Conservation (phyloP, 1,140 invertebrate genomes). For the Nasonia giraulti region DNA sequence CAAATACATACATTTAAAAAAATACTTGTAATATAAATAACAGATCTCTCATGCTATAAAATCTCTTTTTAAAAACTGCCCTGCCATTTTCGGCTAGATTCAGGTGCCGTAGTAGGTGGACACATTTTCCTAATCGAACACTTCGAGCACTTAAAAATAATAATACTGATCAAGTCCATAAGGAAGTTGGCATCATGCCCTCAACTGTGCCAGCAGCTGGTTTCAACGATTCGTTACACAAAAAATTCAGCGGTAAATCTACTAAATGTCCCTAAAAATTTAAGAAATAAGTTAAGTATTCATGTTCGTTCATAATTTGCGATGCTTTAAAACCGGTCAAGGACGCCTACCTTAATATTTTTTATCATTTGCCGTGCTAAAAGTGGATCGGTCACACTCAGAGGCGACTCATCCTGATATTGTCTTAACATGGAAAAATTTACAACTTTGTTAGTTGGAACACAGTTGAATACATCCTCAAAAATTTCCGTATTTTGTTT, state of each 20-base stretch:
- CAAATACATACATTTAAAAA: background rate
- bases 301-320: slow-evolving; percentile 4
- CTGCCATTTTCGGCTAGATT: background rate
- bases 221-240: slow-evolving; percentile 87
- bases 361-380: slow-evolving; percentile 82
- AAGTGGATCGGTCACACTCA: slow-evolving; percentile 82
- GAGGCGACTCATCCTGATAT: slow-evolving; percentile 80
- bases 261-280: slow-evolving; percentile 86
- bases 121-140: background rate
- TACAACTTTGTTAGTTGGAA: slow-evolving; percentile 87
- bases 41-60: background rate
- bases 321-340: background rate
- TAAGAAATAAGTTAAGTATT: slow-evolving; percentile 28
- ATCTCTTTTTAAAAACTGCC: background rate
- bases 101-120: too few relatives aligned
- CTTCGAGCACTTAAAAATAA: slow-evolving; percentile 6
- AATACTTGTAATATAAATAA: background rate
- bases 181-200: slow-evolving; percentile 85
- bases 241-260: slow-evolving; percentile 89
- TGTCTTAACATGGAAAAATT: slow-evolving; percentile 84
- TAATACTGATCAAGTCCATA: slow-evolving; percentile 78
- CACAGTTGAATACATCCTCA: slow-evolving; percentile 91
- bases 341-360: slow-evolving; percentile 78
- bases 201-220: slow-evolving; percentile 87
- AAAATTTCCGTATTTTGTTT: slow-evolving; percentile 88